Conservation (phyloP, 2,888 invertebrate species). For the Autographa pulchrina region DNA sequence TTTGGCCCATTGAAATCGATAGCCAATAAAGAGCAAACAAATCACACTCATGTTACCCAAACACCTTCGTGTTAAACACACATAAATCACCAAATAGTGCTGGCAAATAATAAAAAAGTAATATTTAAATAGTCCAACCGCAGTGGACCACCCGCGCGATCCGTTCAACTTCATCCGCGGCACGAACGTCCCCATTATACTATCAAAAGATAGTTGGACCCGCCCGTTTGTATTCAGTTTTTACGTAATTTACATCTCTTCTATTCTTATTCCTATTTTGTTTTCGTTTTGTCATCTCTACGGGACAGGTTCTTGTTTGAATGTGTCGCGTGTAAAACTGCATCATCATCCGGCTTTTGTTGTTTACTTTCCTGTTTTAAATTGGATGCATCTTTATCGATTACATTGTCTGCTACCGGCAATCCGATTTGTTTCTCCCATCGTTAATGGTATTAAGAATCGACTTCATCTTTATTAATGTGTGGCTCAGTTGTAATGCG, state of each 20-base stretch:
- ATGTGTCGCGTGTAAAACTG: conserved; percentile 66
- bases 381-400: conserved; percentile 80
- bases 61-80: conserved; percentile 85
- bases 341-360: conserved; percentile 76
- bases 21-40: conserved; percentile 82
- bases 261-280: conserved; percentile 69
- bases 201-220: conserved; percentile 80
- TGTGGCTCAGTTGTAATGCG: conserved; percentile 18
- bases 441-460: conserved; percentile 30
- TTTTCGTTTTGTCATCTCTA: conserved; percentile 64
- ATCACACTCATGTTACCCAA: conserved; percentile 82
- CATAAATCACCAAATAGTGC: conserved; percentile 83
- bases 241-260: conserved; percentile 82
- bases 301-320: conserved; percentile 64
- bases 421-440: conserved; percentile 52
- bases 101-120: conserved; percentile 85
- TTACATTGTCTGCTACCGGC: conserved; percentile 78
- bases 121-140: conserved; percentile 84
- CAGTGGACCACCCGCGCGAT: conserved; percentile 85
- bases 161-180: conserved; percentile 71
- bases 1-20: conserved; percentile 72
- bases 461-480: conserved; percentile 24
- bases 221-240: conserved; percentile 64
- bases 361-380: conserved; percentile 73
- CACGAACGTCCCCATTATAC: conserved; percentile 84